Conservation (phyloP, 2,797 vertebrate genomes). For the Sphaeramia orbicularis region DNA sequence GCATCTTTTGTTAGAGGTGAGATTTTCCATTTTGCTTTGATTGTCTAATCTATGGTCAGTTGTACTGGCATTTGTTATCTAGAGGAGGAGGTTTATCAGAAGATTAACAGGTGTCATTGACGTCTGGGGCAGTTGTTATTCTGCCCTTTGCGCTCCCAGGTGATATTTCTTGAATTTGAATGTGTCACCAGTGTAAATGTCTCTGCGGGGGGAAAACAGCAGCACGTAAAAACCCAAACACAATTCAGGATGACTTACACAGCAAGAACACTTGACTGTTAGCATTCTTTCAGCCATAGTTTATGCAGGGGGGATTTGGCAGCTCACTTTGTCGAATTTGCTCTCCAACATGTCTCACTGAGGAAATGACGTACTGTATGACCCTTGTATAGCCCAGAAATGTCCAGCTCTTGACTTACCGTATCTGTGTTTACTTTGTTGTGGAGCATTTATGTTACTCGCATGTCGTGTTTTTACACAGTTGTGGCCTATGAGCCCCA, state of each 20-base stretch:
- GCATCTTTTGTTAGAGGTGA: conserved; percentile 49
- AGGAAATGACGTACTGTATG: conserved; percentile 51
- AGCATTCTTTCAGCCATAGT: conserved; percentile 75
- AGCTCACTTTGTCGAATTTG: conserved; percentile 54
- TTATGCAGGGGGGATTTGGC: conserved; percentile 70
- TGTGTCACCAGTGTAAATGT: conserved; percentile 36
- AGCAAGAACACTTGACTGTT: conserved; percentile 68
- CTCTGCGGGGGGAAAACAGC: conserved; percentile 13
- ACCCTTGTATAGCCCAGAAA: conserved; percentile 57
- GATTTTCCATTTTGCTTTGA: conserved; percentile 42
- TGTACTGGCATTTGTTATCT: conserved; percentile 58
- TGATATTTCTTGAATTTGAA: conserved; percentile 50
- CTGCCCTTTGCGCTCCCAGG: conserved; percentile 39
- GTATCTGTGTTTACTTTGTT: conserved; percentile 71
- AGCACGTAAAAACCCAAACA: conserved; percentile 44
- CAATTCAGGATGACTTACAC: conserved; percentile 48
- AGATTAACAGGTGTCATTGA: conserved; percentile 51
- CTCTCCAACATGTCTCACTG: conserved; percentile 57
- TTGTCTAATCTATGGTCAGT: conserved; percentile 37
- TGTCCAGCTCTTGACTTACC: conserved; percentile 60
- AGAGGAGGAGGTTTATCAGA: conserved; percentile 40
- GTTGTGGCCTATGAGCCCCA: conserved; percentile 39
- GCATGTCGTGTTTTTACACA: conserved; percentile 54
- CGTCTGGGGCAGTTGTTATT: conserved; percentile 49
- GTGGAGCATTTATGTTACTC: conserved; percentile 65